Base-by-base conservation (phyloP, 2,888 invertebrate genomes). In the Amorpha juglandis region DNA sequence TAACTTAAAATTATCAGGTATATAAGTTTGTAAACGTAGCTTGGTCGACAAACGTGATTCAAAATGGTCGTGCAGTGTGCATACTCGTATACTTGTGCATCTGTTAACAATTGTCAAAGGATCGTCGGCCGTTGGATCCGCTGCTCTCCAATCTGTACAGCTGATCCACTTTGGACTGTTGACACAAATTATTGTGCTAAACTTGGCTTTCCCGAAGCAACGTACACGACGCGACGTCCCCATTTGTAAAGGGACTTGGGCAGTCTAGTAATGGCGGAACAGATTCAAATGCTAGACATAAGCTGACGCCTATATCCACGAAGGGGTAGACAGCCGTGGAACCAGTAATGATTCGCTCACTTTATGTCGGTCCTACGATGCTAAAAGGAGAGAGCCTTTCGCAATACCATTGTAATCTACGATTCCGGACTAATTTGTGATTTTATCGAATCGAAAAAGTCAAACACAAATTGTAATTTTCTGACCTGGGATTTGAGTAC, bases 141-240 rank as follows among this genome's bases (percentile, higher is more conserved):
- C 16, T 58, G 19, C 19, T 48, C n/a, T 42, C 58, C 47, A 42
- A 58, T 58, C 38, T 74, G 70, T 69, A 65, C 73, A 19, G 65
- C 70, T 77, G 76, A 77, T 76, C 76, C 71, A 74, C 72, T 77
- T 77, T 74, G 75, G 65, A 70, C 68, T 75, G 72, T 74, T 77
- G 77, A 75, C 70, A 74, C 70, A 58, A 19, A 58, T 42, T 58
- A 58, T 58, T 58, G 58, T 58, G 55, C 55, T 38, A 16, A 58
- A 74, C 67, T 69, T 65, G 69, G 68, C 68, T 11, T 42, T 50
- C 38, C 55, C 9, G 38, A 42, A 8, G 42, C 58, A 42, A 21
- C 19, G 58, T 38, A 38, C 19, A 42, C 38, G 38, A 58, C 6
- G 58, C 19, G 38, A 58, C 6, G 58, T 3, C 38, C 16, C 35